These are phyloP conservation scores for Agonum fuliginosum DNA, from an alignment of 2,888 invertebrate species.

Conservation along the genomic window DNA sequence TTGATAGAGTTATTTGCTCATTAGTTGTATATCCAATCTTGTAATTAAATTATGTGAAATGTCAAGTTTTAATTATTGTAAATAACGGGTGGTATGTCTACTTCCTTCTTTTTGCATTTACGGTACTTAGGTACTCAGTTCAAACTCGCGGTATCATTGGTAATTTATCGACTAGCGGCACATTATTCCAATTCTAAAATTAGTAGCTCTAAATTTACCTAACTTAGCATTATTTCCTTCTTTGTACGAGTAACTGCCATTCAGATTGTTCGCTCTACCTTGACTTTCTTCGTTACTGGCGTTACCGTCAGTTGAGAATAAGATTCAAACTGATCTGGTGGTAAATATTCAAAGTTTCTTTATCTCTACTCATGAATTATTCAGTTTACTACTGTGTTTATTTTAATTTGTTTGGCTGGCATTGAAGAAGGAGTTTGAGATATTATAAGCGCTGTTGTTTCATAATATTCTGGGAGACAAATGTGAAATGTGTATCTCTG, in stretches of 20 bases:
- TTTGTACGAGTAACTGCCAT: not conserved
- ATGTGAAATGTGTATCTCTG: constrained; percentile 18
- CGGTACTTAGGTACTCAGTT: constrained; percentile 22
- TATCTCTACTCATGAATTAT: constrained; percentile 34
- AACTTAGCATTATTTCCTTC: constrained; percentile 19
- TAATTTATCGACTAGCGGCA: constrained; percentile 29
- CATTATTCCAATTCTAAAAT: constrained; percentile 27
- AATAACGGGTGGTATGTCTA: not conserved
- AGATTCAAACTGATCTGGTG: not conserved
- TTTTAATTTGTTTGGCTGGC: constrained; percentile 5
- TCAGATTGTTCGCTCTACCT: constrained; percentile 29
- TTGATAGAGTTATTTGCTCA: not conserved
- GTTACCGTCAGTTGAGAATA: constrained; percentile 3
- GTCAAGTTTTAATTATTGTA: constrained; percentile 19
- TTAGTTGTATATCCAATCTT: not conserved
- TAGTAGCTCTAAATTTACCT: constrained; percentile 21
- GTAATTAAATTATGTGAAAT: not conserved
- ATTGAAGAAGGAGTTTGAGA: not conserved
- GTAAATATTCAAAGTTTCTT: constrained; percentile 23
- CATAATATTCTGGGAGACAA: constrained; percentile 30
- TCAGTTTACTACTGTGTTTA: not conserved
- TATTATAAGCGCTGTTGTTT: constrained; percentile 1
- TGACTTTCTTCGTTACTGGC: constrained; percentile 27
- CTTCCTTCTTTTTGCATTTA: constrained; percentile 18
- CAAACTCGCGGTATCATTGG: not conserved